These are phyloP conservation scores for Pseudomyrmex sp. DNA, from an alignment of 1,140 invertebrate species.

Conservation along the genomic window DNA sequence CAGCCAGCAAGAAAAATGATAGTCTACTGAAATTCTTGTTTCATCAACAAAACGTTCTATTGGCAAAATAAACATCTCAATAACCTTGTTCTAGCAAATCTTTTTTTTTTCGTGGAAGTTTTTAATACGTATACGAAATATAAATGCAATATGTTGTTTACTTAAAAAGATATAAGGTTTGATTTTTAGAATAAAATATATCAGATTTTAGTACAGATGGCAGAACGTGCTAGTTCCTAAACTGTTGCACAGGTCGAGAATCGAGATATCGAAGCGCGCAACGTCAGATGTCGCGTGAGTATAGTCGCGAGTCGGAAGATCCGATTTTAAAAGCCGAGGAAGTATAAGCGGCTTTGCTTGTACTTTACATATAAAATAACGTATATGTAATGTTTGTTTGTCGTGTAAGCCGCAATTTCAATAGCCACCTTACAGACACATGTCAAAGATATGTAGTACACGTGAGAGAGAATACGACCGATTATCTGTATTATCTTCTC, in stretches of 20 bases:
- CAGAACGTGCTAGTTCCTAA: not conserved
- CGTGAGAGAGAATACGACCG: too few relatives aligned
- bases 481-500: too few relatives aligned
- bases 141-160: too few relatives aligned
- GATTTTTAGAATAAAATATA: not conserved
- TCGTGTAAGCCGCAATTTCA: not conserved
- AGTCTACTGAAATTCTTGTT: too few relatives aligned
- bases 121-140: too few relatives aligned
- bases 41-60: too few relatives aligned
- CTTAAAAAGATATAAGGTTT: too few relatives aligned
- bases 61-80: too few relatives aligned
- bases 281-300: constrained; percentile 5
- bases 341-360: not conserved
- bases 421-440: not conserved
- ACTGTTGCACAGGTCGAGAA: not conserved
- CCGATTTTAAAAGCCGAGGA: not conserved
- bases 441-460: too few relatives aligned
- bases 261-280: not conserved
- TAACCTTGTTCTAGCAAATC: too few relatives aligned
- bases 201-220: constrained; percentile 23
- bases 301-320: not conserved
- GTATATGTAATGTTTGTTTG: not conserved
- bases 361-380: constrained; percentile 4
- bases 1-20: too few relatives aligned
- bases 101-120: too few relatives aligned